Percentiles rank a stretch among this genome's conserved stretches.
These are phyloP conservation scores for Cheilosia soror DNA, from an alignment of 2,888 invertebrate genomes.

Conservation along the genomic window DNA sequence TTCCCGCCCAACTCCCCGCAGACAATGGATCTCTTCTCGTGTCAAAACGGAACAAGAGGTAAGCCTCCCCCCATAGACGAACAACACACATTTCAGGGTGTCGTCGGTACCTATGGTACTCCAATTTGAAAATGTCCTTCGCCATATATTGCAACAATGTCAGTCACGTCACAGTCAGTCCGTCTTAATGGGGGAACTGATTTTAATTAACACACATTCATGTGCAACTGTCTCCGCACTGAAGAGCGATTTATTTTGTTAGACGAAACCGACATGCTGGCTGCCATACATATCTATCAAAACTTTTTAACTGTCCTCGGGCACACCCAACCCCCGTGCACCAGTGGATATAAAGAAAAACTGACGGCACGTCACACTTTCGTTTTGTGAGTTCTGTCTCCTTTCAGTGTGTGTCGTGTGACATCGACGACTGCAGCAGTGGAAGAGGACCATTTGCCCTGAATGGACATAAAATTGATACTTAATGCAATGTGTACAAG, in stretches of 20 bases:
- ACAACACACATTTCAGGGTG: neutral
- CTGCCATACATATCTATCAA: constrained; percentile 30
- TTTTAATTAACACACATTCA: constrained; percentile 63
- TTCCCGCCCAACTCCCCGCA: constrained; percentile 38
- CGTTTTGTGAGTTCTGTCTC: constrained; percentile 9
- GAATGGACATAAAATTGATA: constrained; percentile 42
- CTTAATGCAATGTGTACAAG: constrained; percentile 1
- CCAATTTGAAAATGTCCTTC: constrained; percentile 52
- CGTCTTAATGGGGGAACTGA: constrained; percentile 42
- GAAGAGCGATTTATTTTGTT: constrained; percentile 29
- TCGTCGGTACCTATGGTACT: constrained; percentile 23
- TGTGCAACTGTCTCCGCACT: constrained; percentile 5
- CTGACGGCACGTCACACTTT: constrained; percentile 30
- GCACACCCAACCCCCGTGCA: too few species aligned
- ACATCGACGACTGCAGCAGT: neutral
- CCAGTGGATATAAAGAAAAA: constrained; percentile 8
- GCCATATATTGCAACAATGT: constrained; percentile 50
- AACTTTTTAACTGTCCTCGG: neutral
- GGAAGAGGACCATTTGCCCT: constrained; percentile 29
- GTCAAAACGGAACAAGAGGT: constrained; percentile 49
- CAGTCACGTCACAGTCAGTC: constrained; percentile 38
- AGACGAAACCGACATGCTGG: neutral
- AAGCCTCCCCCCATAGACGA: constrained; percentile 23
- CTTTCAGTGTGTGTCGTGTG: constrained; percentile 5
- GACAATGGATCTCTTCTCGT: constrained; percentile 64